Conservation (phyloP, 2,113 vertebrate genomes). For the Melanotaenia duboulayi region DNA sequence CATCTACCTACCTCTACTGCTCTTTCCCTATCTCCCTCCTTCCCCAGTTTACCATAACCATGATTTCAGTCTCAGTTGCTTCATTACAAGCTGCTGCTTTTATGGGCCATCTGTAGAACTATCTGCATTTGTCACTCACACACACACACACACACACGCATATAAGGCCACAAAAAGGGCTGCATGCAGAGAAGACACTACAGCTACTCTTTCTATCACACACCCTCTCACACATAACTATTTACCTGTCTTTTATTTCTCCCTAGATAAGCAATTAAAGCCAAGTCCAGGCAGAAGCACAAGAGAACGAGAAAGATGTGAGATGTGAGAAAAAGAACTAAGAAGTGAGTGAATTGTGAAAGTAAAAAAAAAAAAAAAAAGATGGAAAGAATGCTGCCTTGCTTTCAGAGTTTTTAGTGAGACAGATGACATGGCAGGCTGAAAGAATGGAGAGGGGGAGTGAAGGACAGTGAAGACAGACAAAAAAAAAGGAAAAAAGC, state of each 20-base stretch:
- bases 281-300: conserved; percentile 27
- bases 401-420: conserved; percentile 66
- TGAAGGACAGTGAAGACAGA: conserved; percentile 41
- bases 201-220: conserved; percentile 20
- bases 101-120: conserved; percentile 80
- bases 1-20: conserved; percentile 43
- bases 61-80: conserved; percentile 80
- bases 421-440: conserved; percentile 62
- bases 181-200: conserved; percentile 23
- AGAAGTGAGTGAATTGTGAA: conserved; percentile 25
- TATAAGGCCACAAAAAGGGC: conserved; percentile 8
- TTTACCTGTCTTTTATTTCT: conserved; percentile 70
- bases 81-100: conserved; percentile 81
- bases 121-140: conserved; percentile 66
- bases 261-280: conserved; percentile 75
- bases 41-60: conserved; percentile 77
- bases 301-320: conserved; percentile 14
- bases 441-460: conserved; percentile 42
- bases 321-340: conserved; percentile 8
- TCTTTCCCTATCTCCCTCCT: conserved; percentile 37
- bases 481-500: conserved; percentile 13
- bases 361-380: not conserved
- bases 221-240: conserved; percentile 35
- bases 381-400: conserved; percentile 26
- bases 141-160: conserved; percentile 10